Evolutionary conservation across 2,113 vertebrate species (phyloP).

Genomic region (Centropus bengalensis): DNA sequence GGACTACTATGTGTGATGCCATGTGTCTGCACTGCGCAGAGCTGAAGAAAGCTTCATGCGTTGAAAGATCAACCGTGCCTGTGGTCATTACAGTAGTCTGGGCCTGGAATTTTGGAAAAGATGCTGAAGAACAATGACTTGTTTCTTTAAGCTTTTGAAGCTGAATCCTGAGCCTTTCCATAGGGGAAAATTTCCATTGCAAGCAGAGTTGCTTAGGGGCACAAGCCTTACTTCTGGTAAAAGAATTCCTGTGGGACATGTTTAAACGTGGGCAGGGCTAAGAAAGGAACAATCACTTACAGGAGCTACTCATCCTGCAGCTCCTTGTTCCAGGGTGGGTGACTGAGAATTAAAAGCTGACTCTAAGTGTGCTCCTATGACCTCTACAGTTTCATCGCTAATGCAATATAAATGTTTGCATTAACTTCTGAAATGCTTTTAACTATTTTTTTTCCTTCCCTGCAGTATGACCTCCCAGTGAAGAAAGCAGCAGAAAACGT

Average conservation of each 20-base stretch:
- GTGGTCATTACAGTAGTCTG: too few relatives aligned
- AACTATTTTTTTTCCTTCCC: neutral
- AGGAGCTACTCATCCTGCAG: neutral
- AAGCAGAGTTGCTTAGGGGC: neutral
- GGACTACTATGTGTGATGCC: neutral
- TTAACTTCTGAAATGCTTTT: neutral
- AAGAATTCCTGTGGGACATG: neutral
- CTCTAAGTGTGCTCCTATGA: neutral
- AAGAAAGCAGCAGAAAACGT: neutral
- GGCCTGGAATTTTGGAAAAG: neutral
- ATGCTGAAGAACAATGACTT: neutral
- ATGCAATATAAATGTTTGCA: neutral
- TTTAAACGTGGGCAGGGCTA: neutral
- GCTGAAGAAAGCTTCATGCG: neutral
- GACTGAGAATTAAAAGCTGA: neutral
- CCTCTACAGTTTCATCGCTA: neutral
- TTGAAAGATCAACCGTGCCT: neutral
- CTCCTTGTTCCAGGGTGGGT: neutral
- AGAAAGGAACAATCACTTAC: rapidly evolving
- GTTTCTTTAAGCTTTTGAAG: neutral
- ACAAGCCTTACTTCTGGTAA: neutral
- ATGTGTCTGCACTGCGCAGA: neutral
- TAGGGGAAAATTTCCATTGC: neutral
- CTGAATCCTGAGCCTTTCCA: neutral
- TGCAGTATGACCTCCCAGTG: neutral